Conservation (phyloP, 2,888 invertebrate species). For the Calliopum simillimum region DNA sequence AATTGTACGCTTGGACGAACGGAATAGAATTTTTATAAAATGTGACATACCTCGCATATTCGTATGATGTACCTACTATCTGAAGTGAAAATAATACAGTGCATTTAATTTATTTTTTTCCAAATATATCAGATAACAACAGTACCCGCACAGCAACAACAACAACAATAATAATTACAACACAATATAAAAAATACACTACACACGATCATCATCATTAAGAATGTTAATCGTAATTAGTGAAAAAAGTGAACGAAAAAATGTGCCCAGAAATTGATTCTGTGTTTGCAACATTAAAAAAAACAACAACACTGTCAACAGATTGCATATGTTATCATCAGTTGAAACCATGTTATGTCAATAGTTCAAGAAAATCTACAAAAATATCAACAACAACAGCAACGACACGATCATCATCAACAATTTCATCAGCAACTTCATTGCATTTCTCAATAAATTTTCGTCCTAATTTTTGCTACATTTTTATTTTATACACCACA, state of each 20-base stretch:
- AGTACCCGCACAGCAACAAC: neutral
- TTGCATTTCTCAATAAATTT: neutral
- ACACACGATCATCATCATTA: slow-evolving; percentile 27
- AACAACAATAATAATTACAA: slow-evolving; percentile 45
- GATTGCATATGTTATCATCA: slow-evolving; percentile 22
- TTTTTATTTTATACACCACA: slow-evolving; percentile 30
- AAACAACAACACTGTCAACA: slow-evolving; percentile 29
- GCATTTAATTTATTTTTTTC: slow-evolving; percentile 4
- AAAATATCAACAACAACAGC: slow-evolving; percentile 20
- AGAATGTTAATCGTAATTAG: slow-evolving; percentile 32
- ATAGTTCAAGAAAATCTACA: slow-evolving; percentile 18
- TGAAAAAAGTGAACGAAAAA: slow-evolving; percentile 25
- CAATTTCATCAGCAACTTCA: neutral
- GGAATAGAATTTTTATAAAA: neutral
- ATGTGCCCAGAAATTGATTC: slow-evolving; percentile 38
- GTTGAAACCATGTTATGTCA: slow-evolving; percentile 18
- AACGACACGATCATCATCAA: slow-evolving; percentile 25
- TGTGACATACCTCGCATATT: neutral
- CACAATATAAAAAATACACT: slow-evolving; percentile 35
- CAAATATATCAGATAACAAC: slow-evolving; percentile 11
- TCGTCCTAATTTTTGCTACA: slow-evolving; percentile 13
- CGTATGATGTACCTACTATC: neutral
- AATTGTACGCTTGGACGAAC: neutral
- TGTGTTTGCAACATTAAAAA: slow-evolving; percentile 23
- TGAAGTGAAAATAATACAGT: slow-evolving; percentile 11